Base-by-base conservation (phyloP, 2,888 invertebrate species). In the Ormyrus thymus region DNA sequence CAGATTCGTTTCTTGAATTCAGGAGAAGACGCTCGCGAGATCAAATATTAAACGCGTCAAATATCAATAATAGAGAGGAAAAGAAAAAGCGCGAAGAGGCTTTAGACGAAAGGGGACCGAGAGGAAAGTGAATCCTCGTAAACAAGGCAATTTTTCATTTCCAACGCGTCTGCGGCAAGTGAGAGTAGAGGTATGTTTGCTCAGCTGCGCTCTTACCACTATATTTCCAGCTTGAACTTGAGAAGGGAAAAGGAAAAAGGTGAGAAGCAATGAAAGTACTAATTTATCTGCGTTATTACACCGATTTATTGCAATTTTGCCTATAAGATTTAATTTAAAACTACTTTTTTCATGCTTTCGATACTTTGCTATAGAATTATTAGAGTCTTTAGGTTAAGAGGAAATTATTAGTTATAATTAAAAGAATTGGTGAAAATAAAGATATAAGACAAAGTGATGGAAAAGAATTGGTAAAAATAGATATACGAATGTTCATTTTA, bases 81-180 rank as follows among this genome's bases (percentile, higher is more conserved):
- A 13, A 8, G 7, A 48, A 51, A 43, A 55, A 53, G 55, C n/a
- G 55, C 6, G 29, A 29, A 29, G n/a, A 9, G 29, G 29, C 29
- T 29, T 9, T 2, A 15, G 45, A n/a, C 13, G 15, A 48, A 64
- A n/a, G 45, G 9, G 7, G 46, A 15, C n/a, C 4, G 45, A 8
- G 13, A 68, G 56, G 56, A 8, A 46, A 6, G 55, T 29, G 29
- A 29, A 29, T 29, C 7, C 55, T 48, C 46, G 69, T 70, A 70
- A 70, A 70, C 70, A 70, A 70, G 48, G 6, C 58, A 58, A 58
- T 70, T 70, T 70, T 70, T 70, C 70, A 70, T 70, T 70, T 70
- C 56, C 15, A 70, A 15, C 10, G 55, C 56, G 15, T 56, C 15
- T 50, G 45, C 45, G 29, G 1, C 29, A 29, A 29, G 53, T 53